Evolutionary conservation across 2,888 invertebrate genomes (phyloP).

Genomic region (Chrysodeixis includens): DNA sequence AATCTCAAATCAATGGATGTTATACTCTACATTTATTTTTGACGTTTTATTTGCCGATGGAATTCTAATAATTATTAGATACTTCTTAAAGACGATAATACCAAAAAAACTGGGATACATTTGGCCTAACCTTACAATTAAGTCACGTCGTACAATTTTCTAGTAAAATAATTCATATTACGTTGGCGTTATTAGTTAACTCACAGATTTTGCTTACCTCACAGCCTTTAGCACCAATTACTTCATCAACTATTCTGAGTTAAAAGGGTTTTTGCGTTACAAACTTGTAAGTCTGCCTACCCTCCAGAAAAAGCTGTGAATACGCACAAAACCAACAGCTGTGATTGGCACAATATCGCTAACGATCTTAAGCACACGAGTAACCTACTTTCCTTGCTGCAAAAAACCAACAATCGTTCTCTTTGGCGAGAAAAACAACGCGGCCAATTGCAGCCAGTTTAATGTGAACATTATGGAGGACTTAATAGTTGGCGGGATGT

Average conservation of each 20-base stretch:
- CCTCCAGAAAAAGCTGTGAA: conserved; percentile 22
- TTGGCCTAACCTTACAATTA: no score
- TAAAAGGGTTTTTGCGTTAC: neutral
- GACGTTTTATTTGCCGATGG: no score
- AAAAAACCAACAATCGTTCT: conserved; percentile 68
- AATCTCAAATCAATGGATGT: no score
- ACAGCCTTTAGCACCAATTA: neutral
- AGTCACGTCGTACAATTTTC: no score
- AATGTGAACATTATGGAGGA: conserved; percentile 56
- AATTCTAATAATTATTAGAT: no score
- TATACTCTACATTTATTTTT: no score
- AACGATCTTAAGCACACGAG: conserved; percentile 66
- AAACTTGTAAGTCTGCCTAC: conserved; percentile 28
- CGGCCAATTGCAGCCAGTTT: conserved; percentile 41
- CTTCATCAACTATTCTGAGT: neutral
- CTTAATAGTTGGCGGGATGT: conserved; percentile 23
- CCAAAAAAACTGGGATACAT: no score
- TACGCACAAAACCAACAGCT: conserved; percentile 54
- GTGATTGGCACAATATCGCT: conserved; percentile 65
- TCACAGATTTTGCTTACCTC: no score
- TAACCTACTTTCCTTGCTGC: conserved; percentile 68
- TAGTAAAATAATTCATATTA: no score
- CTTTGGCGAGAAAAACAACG: conserved; percentile 60
- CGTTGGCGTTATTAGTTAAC: no score
- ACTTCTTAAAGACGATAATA: no score